Evolutionary conservation across 2,888 invertebrate genomes (phyloP).

Genomic region (Aphodius granarius): DNA sequence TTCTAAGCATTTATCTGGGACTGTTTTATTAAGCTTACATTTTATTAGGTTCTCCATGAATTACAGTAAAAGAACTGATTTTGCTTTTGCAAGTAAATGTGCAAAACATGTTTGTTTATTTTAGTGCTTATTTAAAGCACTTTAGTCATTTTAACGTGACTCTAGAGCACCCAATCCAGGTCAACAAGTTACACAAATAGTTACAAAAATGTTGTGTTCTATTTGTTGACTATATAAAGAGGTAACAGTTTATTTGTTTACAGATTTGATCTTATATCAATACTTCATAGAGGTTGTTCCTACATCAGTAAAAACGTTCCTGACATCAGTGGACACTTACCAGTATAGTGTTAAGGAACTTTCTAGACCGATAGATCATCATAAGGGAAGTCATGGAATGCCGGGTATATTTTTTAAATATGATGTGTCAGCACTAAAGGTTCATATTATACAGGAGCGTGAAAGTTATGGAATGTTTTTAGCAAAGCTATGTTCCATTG

Average conservation of each 20-base stretch:
- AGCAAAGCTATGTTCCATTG: slow-evolving; percentile 85
- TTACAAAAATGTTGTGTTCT: neutral
- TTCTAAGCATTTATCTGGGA: too few relatives aligned
- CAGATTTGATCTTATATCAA: slow-evolving; percentile 80
- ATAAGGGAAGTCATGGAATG: slow-evolving; percentile 85
- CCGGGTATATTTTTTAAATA: slow-evolving; percentile 96
- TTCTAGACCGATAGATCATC: slow-evolving; percentile 73
- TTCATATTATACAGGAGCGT: slow-evolving; percentile 77
- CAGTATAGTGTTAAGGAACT: slow-evolving; percentile 95
- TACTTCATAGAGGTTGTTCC: slow-evolving; percentile 97
- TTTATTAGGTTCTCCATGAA: too few relatives aligned
- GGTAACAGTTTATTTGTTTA: slow-evolving; percentile 37
- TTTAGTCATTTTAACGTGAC: too few relatives aligned
- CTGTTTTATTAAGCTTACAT: too few relatives aligned
- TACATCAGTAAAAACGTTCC: slow-evolving; percentile 83
- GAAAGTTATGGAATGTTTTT: slow-evolving; percentile 79
- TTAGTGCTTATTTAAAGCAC: too few relatives aligned
- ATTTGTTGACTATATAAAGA: neutral
- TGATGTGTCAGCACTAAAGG: slow-evolving; percentile 88
- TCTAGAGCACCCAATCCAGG: too few relatives aligned
- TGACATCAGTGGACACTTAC: slow-evolving; percentile 76
- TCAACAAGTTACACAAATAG: too few relatives aligned
- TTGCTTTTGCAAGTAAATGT: neutral
- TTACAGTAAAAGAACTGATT: too few relatives aligned
- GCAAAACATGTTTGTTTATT: neutral